Conservation (phyloP, 1,140 invertebrate species). For the Diachasmimorpha longicaudata region DNA sequence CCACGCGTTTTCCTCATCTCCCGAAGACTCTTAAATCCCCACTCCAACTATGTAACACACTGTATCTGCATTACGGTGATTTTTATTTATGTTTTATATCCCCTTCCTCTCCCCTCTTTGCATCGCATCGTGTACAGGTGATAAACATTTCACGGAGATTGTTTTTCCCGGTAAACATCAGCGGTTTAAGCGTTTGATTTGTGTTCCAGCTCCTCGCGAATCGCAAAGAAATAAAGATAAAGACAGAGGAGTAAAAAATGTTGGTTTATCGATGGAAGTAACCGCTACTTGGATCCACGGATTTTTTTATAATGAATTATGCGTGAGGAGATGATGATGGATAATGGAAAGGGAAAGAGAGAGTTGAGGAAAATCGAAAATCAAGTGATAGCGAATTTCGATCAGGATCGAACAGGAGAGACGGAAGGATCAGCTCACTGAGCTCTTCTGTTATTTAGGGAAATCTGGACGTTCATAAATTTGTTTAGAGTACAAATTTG, state of each 20-base stretch:
- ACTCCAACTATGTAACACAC: neutral
- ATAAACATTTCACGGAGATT: neutral
- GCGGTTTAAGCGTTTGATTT: neutral
- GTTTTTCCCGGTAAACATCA: neutral
- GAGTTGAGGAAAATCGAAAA: too few relatives aligned
- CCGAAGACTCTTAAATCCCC: neutral
- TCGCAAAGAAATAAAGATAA: neutral
- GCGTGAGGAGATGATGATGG: too few relatives aligned
- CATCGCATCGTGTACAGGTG: neutral
- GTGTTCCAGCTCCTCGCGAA: neutral
- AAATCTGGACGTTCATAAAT: too few relatives aligned
- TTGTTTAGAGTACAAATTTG: too few relatives aligned
- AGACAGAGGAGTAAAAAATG: neutral
- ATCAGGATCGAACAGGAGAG: too few relatives aligned
- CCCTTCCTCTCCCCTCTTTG: neutral
- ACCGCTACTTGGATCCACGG: too few relatives aligned
- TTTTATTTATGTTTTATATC: conserved; percentile 4
- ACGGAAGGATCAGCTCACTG: too few relatives aligned
- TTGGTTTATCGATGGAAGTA: too few relatives aligned
- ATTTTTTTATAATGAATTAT: too few relatives aligned
- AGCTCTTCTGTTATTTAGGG: too few relatives aligned
- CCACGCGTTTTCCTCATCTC: neutral
- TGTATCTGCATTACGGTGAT: neutral
- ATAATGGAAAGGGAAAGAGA: too few relatives aligned
- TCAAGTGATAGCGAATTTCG: too few relatives aligned